phyloP scores from a whole-genome alignment of 2,888 invertebrate genomes.

The Ceratothoa steindachneri region DNA sequence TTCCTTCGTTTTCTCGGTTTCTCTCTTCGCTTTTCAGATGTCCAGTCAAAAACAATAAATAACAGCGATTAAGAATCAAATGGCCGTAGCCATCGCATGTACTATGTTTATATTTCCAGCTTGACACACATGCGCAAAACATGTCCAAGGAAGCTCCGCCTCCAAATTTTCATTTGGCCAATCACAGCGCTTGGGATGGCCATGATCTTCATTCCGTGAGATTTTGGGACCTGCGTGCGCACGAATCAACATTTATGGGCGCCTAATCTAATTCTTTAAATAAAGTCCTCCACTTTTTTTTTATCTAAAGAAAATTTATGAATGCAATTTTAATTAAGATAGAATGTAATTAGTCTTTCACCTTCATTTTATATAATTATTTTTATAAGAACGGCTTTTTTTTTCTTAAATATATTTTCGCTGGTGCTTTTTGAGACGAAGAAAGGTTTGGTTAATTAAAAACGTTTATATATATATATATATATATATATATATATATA shows the following conservation, averaged over 20 bases:
- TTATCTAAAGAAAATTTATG: constrained; percentile 5
- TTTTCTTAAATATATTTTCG: too few relatives aligned
- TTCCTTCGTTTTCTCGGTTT: too few relatives aligned
- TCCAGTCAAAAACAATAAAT: not conserved
- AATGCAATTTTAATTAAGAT: constrained; percentile 10
- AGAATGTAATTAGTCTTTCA: constrained; percentile 10
- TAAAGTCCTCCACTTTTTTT: not conserved
- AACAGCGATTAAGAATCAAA: not conserved
- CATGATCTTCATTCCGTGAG: not conserved
- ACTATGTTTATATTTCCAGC: not conserved
- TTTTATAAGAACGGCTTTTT: not conserved
- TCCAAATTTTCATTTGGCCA: not conserved
- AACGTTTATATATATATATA: not conserved
- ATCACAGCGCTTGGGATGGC: not conserved
- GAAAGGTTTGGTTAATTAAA: not conserved
- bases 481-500: too few relatives aligned
- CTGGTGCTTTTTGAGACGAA: not conserved
- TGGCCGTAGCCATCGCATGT: not conserved
- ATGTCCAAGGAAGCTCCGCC: not conserved
- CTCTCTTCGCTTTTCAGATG: too few relatives aligned
- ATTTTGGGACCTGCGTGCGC: not conserved
- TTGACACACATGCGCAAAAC: not conserved
- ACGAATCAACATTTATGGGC: not conserved
- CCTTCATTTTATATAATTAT: constrained; percentile 9
- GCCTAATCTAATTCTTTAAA: constrained; percentile 1